phyloP scores from a whole-genome alignment of 2,113 vertebrate genomes.

The Indri indri region DNA sequence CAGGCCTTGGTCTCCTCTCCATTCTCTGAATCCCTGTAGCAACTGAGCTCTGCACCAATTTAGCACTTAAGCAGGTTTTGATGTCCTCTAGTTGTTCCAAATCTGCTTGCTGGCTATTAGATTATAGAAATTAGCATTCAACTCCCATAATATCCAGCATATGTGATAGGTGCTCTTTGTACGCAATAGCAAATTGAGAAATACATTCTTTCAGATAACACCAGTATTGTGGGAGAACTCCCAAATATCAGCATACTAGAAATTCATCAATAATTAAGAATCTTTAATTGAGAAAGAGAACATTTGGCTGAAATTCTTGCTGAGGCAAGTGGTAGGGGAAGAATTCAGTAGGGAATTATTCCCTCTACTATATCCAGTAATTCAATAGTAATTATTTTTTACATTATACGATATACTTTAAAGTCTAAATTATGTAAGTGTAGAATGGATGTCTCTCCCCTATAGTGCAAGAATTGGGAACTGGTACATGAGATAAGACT shows the following conservation, averaged over 20 bases:
- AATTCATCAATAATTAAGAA: background rate
- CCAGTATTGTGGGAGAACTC: background rate
- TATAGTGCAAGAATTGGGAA: background rate
- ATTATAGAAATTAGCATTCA: background rate
- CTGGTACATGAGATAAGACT: background rate
- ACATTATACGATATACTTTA: background rate
- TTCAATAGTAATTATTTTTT: background rate
- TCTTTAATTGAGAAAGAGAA: constrained; percentile 2
- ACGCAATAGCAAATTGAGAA: background rate
- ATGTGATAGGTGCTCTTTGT: background rate
- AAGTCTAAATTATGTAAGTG: background rate
- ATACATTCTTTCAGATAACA: background rate
- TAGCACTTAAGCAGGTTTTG: background rate
- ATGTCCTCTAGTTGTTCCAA: background rate
- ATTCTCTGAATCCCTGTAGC: background rate
- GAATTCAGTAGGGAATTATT: background rate
- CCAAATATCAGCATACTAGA: background rate
- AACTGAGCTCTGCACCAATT: background rate
- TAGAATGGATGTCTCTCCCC: background rate
- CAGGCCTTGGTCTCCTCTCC: background rate
- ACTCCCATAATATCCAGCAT: background rate
- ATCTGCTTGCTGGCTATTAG: background rate
- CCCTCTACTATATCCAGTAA: background rate
- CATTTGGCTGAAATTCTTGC: background rate
- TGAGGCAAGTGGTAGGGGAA: background rate